phyloP scores from a whole-genome alignment of 2,113 vertebrate genomes.

The Fulmarus glacialis region DNA sequence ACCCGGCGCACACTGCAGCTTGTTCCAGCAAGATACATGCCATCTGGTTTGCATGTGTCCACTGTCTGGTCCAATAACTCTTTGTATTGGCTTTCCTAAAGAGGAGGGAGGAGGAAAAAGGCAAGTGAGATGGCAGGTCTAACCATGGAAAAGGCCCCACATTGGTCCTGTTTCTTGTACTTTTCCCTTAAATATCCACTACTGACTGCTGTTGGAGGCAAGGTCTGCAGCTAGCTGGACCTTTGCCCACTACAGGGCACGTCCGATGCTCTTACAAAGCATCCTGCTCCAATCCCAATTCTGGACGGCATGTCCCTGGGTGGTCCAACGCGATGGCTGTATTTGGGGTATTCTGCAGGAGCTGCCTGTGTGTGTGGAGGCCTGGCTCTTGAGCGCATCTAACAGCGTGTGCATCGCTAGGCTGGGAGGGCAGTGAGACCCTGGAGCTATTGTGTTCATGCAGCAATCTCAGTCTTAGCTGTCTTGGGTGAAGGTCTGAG shows the following conservation, averaged over 20 bases:
- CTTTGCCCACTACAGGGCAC: neutral
- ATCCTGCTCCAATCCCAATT: neutral
- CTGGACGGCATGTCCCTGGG: neutral
- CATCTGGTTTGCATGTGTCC: neutral
- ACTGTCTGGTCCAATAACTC: neutral
- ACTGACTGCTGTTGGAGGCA: neutral
- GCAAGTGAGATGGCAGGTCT: neutral
- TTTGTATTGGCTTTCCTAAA: neutral
- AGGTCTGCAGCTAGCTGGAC: neutral
- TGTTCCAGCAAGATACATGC: neutral
- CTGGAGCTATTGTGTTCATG: neutral
- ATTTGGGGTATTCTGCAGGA: neutral
- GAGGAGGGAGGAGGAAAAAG: neutral
- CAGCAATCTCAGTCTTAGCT: neutral
- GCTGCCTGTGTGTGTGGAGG: neutral
- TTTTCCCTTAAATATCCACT: neutral
- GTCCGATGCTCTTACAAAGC: neutral
- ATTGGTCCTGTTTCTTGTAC: neutral
- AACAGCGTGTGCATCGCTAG: accelerated
- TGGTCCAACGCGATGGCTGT: neutral
- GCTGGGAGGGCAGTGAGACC: neutral
- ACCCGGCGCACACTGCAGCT: neutral
- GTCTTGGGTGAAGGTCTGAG: neutral
- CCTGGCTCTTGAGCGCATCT: neutral
- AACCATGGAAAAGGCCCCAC: neutral